phyloP scores from a whole-genome alignment of 2,113 vertebrate species.

The Melanocharis versteri region DNA sequence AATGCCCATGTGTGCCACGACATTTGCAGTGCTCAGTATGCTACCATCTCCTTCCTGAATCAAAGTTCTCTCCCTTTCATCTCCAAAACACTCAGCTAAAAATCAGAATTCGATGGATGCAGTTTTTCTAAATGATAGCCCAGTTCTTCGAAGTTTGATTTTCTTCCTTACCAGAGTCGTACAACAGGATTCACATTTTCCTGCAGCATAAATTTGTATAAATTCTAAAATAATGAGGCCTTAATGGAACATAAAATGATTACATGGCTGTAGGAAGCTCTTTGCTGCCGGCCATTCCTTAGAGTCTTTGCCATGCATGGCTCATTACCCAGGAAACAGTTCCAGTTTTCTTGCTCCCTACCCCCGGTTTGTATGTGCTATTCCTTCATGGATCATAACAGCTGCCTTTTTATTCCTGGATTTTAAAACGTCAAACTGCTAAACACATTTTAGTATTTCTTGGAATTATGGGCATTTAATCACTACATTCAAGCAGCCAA shows the following conservation, averaged over 20 bases:
- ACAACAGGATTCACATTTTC: neutral
- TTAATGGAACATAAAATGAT: neutral
- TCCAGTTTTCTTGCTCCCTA: neutral
- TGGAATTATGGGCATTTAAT: conserved; percentile 36
- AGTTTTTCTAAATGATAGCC: neutral
- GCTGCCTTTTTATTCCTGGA: neutral
- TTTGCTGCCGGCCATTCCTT: neutral
- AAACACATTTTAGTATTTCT: conserved; percentile 22
- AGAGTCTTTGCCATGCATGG: neutral
- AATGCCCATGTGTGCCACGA: neutral
- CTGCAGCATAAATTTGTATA: neutral
- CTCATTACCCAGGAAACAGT: conserved; percentile 12
- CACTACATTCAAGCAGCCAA: neutral
- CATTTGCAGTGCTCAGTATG: neutral
- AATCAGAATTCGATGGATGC: neutral
- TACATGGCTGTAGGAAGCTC: neutral
- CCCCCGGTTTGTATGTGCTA: neutral
- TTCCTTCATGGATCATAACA: neutral
- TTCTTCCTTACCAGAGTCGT: neutral
- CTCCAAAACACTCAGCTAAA: neutral
- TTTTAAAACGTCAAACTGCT: neutral
- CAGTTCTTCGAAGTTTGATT: neutral
- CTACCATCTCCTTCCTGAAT: neutral
- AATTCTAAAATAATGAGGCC: neutral
- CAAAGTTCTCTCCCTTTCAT: neutral